Percentiles rank a stretch among this genome's conserved stretches.
These are phyloP conservation scores for Protophormia terraenovae DNA, from an alignment of 2,888 invertebrate genomes.

Conservation along the genomic window DNA sequence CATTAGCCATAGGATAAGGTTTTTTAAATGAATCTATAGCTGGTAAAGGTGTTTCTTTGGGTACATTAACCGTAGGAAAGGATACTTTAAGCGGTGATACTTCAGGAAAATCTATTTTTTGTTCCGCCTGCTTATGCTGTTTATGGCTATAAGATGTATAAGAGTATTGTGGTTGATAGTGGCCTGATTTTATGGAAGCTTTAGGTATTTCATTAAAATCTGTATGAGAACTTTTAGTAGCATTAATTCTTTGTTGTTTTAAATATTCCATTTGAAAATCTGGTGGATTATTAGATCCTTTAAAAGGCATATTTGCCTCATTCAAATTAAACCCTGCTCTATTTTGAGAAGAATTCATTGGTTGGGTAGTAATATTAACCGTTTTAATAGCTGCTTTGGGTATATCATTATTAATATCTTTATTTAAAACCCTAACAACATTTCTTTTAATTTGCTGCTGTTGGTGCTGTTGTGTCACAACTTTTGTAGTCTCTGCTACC, in stretches of 20 bases:
- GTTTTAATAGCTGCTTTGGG: neutral
- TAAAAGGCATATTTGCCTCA: neutral
- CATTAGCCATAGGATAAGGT: conserved; percentile 28
- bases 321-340: too few relatives aligned
- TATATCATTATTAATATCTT: neutral
- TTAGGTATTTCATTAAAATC: conserved; percentile 48
- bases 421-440: neutral
- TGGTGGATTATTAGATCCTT: neutral
- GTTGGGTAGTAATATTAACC: neutral
- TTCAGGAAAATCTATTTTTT: conserved; percentile 47
- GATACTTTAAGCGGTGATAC: conserved; percentile 65
- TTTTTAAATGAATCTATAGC: conserved; percentile 65
- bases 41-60: conserved; percentile 66
- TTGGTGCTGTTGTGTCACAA: neutral
- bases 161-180: neutral
- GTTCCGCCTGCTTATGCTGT: neutral
- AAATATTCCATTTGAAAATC: conserved; percentile 6
- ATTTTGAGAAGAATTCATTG: too few relatives aligned
- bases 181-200: conserved; percentile 52
- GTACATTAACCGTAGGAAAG: conserved; percentile 63
- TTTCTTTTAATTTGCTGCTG: too few relatives aligned
- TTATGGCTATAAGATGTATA: neutral
- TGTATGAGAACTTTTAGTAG: neutral
- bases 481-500: neutral
- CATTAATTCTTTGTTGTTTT: neutral